These are phyloP conservation scores for Himalopsyche japonica DNA, from an alignment of 2,888 invertebrate genomes.

Conservation along the genomic window DNA sequence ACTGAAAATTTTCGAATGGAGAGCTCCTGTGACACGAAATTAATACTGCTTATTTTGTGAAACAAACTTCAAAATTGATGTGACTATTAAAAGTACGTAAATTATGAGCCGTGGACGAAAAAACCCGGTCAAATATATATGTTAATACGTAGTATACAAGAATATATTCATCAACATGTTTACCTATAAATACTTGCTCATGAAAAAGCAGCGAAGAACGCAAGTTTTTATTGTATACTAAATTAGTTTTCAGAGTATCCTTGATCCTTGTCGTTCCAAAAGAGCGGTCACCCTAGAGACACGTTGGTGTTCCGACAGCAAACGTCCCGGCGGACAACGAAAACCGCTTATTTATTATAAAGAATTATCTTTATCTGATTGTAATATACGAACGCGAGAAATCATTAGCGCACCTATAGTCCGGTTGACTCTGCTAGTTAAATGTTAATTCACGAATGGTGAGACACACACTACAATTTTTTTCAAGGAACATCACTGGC, in stretches of 20 bases:
- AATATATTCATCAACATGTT: neutral
- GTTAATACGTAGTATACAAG: too few relatives aligned
- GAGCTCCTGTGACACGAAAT: too few relatives aligned
- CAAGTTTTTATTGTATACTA: neutral
- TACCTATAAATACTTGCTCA: neutral
- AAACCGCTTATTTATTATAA: slow-evolving; percentile 26
- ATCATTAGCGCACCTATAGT: slow-evolving; percentile 20
- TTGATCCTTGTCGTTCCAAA: neutral
- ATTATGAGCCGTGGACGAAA: too few relatives aligned
- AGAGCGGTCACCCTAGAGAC: neutral
- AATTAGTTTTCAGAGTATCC: neutral
- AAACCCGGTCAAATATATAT: too few relatives aligned
- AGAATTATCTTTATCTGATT: slow-evolving; percentile 28
- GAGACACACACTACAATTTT: neutral
- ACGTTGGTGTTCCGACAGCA: neutral
- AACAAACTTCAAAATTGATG: too few relatives aligned
- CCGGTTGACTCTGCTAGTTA: slow-evolving; percentile 5
- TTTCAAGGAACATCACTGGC: neutral
- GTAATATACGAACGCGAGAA: slow-evolving; percentile 23
- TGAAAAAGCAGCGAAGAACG: neutral
- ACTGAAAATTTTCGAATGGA: too few relatives aligned
- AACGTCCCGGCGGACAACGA: slow-evolving; percentile 8
- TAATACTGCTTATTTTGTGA: too few relatives aligned
- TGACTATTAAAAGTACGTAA: too few relatives aligned
- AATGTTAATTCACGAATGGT: slow-evolving; percentile 6